phyloP scores from a whole-genome alignment of 2,888 invertebrate genomes.

The Lysandra bellargus region DNA sequence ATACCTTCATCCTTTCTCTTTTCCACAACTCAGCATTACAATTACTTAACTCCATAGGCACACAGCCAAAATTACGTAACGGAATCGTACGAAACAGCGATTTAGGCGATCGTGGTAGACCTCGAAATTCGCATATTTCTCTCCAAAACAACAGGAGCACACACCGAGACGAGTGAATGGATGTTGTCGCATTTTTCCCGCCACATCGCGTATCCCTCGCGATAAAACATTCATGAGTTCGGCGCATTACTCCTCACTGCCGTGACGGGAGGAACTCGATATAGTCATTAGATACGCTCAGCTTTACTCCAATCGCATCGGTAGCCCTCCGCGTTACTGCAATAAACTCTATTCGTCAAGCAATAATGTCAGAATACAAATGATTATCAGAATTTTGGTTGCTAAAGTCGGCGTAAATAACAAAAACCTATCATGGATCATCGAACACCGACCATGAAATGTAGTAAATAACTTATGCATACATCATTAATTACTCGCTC shows the following conservation, averaged over 20 bases:
- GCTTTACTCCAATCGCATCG: not conserved
- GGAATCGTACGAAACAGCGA: slow-evolving; percentile 52
- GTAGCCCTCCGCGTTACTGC: not conserved
- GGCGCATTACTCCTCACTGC: slow-evolving; percentile 64
- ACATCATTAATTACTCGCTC: not conserved
- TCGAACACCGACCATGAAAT: not conserved
- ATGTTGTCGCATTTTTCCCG: slow-evolving; percentile 73
- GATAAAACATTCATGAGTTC: slow-evolving; percentile 77
- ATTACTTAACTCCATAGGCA: not conserved
- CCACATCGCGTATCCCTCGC: slow-evolving; percentile 64
- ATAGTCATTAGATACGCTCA: slow-evolving; percentile 18
- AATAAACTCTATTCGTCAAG: not conserved
- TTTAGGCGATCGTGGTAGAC: slow-evolving; percentile 59
- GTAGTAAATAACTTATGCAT: not conserved
- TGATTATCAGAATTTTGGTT: not conserved
- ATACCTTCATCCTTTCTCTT: no score
- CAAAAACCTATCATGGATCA: not conserved
- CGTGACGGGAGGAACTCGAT: slow-evolving; percentile 11
- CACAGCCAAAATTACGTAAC: slow-evolving; percentile 17
- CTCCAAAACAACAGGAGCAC: slow-evolving; percentile 70
- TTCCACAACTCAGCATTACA: not conserved
- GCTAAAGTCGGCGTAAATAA: not conserved
- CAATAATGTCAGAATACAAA: not conserved
- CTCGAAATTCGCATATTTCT: slow-evolving; percentile 60
- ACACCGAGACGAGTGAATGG: slow-evolving; percentile 74